These are phyloP conservation scores for Paedocypris micromegethes DNA, from an alignment of 2,797 vertebrate species.

Conservation along the genomic window DNA sequence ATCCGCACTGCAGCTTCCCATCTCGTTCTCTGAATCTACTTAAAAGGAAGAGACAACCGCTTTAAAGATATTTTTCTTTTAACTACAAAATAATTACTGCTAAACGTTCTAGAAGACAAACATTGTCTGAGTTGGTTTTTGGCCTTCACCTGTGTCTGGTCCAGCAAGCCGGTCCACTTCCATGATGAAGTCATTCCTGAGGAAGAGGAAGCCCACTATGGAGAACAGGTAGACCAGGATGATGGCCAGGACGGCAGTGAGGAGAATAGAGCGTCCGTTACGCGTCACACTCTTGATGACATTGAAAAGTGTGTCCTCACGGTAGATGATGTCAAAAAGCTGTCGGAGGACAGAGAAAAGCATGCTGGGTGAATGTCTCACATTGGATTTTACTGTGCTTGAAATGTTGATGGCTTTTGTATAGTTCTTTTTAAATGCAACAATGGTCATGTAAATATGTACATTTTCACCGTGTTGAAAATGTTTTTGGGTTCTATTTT, in stretches of 20 bases:
- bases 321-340: conserved; percentile 96
- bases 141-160: conserved; percentile 51
- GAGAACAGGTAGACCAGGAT: conserved; percentile 99
- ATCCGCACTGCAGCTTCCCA: conserved; percentile 76
- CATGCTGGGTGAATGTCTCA: not conserved
- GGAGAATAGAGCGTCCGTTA: conserved; percentile 92
- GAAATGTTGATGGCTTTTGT: too few species aligned
- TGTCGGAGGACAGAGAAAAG: conserved; percentile 47
- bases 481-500: too few species aligned
- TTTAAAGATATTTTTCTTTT: not conserved
- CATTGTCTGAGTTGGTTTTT: not conserved
- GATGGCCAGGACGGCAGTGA: conserved; percentile 93
- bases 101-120: too few species aligned
- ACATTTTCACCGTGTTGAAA: too few species aligned
- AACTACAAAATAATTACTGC: too few species aligned
- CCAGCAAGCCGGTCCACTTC: conserved; percentile 83
- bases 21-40: conserved; percentile 65
- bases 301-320: conserved; percentile 93
- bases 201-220: conserved; percentile 92
- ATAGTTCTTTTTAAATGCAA: too few species aligned
- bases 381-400: too few species aligned
- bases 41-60: not conserved
- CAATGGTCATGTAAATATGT: too few species aligned
- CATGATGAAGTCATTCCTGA: conserved; percentile 94
- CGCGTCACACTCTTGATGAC: conserved; percentile 96